phyloP scores from a whole-genome alignment of 2,113 vertebrate species.

The Marmota monax region DNA sequence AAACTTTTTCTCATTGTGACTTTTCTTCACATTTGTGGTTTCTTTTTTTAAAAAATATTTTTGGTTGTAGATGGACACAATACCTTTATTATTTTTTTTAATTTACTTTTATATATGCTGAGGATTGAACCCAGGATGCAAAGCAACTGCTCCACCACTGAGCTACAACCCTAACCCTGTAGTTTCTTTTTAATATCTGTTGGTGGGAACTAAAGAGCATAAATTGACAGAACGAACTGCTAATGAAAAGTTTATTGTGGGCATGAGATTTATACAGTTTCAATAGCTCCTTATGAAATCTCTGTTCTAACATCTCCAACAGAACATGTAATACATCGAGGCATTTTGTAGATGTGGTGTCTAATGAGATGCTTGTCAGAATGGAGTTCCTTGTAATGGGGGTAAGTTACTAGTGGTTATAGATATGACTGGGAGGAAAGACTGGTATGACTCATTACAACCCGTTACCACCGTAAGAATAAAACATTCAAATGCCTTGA shows the following conservation, averaged over 20 bases:
- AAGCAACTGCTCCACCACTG: no score
- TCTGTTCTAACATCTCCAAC: not conserved
- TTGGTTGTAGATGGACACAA: no score
- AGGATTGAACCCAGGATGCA: no score
- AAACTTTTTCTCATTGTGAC: slow-evolving; percentile 22
- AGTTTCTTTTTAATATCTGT: not conserved
- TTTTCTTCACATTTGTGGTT: not conserved
- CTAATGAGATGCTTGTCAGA: not conserved
- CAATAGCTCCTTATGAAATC: not conserved
- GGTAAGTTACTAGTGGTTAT: not conserved
- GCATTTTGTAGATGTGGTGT: not conserved
- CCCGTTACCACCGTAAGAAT: not conserved
- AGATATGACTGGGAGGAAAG: not conserved
- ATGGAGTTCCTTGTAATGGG: not conserved
- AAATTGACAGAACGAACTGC: not conserved
- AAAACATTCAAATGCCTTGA: not conserved
- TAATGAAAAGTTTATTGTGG: not conserved
- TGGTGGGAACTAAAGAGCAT: not conserved
- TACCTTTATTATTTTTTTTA: no score
- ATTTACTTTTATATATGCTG: no score
- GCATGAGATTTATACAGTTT: not conserved
- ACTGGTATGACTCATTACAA: not conserved
- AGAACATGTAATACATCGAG: not conserved
- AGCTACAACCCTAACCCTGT: not conserved
- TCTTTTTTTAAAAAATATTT: not conserved